Base-by-base conservation (phyloP, 2,888 invertebrate species). In the Myopa testacea region DNA sequence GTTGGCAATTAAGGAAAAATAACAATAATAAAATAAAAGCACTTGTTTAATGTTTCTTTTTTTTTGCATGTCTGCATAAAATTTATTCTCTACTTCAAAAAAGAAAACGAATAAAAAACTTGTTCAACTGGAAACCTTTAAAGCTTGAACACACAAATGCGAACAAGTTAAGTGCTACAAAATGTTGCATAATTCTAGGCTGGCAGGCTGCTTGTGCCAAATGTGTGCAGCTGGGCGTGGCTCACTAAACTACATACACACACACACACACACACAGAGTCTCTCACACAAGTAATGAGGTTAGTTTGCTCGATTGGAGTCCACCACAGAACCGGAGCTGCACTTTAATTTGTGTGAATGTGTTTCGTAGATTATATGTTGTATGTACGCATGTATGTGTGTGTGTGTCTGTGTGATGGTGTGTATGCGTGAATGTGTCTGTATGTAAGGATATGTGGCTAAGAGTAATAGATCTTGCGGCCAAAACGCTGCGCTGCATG, bases 281-380 rank as follows among this genome's bases (percentile, higher is more conserved):
- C 80, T 26, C 26, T 1, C 26, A 26, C 26, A 26, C 82, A 87
- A 87, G 87, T 88, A 87, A 87, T 87, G 88, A 87, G 85, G 88
- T 88, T 86, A 85, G 87, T 86, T 85, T 85, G 86, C 85, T 86
- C 86, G 87, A 87, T 88, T 88, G 87, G 84, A 84, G 87, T 84
- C 84, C 85, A 86, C 86, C 87, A 82, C 87, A 86, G 76, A 80
- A 3, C 45, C 45, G 6, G 79, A 85, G 86, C 85, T 84, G 84
- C 82, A 83, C 87, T 86, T 82, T 85, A 85, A 87, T 86, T 87
- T 87, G 84, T 79, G 12, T 75, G 55, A 52, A 52, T 62, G 77
- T n/a, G 63, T 19, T 19, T 50, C 19, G 7, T 4, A 14, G 26
- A 8, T 1, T 26, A 14, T 69, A 26, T 12, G 34, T 69, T n/a